Conservation (phyloP, 2,113 vertebrate genomes). For the Azemiops feae region DNA sequence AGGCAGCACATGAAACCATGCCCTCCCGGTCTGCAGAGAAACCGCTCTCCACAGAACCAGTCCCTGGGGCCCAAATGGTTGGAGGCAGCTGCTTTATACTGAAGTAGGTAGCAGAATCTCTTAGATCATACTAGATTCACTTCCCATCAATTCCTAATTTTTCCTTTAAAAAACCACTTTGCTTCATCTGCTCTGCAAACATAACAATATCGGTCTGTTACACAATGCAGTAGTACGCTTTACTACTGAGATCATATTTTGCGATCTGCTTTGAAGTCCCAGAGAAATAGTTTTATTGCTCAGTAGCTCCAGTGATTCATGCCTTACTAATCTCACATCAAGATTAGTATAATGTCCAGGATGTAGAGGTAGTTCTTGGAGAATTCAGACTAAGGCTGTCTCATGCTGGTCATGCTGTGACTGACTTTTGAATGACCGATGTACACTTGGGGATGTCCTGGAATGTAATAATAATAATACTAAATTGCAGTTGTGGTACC, state of each 20-base stretch:
- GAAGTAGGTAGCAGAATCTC: no score
- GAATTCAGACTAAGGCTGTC: not conserved
- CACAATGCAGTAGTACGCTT: not conserved
- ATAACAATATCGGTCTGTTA: not conserved
- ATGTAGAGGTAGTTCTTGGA: not conserved
- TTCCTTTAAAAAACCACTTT: not conserved
- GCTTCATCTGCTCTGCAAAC: not conserved
- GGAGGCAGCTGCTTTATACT: no score
- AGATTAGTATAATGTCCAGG: not conserved
- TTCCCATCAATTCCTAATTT: no score
- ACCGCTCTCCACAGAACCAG: no score
- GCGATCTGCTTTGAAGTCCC: not conserved
- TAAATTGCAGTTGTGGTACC: not conserved
- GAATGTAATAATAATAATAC: not conserved
- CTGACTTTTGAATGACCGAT: not conserved
- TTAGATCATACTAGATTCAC: no score
- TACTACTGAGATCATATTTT: not conserved
- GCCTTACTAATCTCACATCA: not conserved
- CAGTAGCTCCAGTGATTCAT: not conserved
- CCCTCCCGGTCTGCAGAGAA: not conserved
- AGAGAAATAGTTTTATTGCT: not conserved
- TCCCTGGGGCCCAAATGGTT: no score
- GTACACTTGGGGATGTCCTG: not conserved
- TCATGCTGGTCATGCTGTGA: not conserved
- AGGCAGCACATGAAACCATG: not conserved